Conservation (phyloP, 2,113 vertebrate species). For the Microcebus ravelobensis region DNA sequence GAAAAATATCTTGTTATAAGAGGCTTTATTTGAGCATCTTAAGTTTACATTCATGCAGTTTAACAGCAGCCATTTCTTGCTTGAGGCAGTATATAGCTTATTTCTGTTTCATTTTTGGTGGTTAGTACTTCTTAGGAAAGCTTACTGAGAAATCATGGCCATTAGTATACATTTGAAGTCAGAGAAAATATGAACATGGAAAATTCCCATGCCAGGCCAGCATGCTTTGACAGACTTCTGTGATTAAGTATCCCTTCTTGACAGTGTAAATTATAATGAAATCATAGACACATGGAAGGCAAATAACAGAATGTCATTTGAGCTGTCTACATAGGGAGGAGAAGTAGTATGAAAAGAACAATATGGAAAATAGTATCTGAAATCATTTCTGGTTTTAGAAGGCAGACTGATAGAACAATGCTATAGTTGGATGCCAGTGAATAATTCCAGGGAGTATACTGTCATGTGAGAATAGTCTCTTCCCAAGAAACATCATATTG, state of each 20-base stretch:
- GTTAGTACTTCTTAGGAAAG: slow-evolving; percentile 61
- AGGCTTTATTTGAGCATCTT: slow-evolving; percentile 64
- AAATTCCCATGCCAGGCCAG: slow-evolving; percentile 71
- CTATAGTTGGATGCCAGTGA: background rate
- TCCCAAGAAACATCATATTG: background rate
- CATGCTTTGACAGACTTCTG: slow-evolving; percentile 73
- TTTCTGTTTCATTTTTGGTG: slow-evolving; percentile 72
- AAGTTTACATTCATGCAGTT: slow-evolving; percentile 71
- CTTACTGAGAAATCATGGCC: slow-evolving; percentile 66
- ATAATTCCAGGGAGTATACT: background rate
- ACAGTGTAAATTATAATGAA: slow-evolving; percentile 85
- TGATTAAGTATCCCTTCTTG: slow-evolving; percentile 82
- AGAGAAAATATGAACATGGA: slow-evolving; percentile 79
- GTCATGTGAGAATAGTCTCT: background rate
- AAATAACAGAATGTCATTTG: slow-evolving; percentile 77
- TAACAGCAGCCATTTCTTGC: slow-evolving; percentile 69
- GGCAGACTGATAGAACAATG: background rate
- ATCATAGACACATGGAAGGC: slow-evolving; percentile 79
- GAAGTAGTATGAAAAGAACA: slow-evolving; percentile 62
- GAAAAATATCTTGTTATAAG: slow-evolving; percentile 47
- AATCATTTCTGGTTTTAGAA: slow-evolving; percentile 36
- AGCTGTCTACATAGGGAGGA: slow-evolving; percentile 65
- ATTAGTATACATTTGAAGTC: slow-evolving; percentile 82
- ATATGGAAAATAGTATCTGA: slow-evolving; percentile 62
- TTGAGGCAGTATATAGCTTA: slow-evolving; percentile 70